A percentile compares a stretch with the other conserved stretches of the same genome.
Evolutionary conservation across 2,113 vertebrate genomes (phyloP).

Genomic region (Equus przewalskii): DNA sequence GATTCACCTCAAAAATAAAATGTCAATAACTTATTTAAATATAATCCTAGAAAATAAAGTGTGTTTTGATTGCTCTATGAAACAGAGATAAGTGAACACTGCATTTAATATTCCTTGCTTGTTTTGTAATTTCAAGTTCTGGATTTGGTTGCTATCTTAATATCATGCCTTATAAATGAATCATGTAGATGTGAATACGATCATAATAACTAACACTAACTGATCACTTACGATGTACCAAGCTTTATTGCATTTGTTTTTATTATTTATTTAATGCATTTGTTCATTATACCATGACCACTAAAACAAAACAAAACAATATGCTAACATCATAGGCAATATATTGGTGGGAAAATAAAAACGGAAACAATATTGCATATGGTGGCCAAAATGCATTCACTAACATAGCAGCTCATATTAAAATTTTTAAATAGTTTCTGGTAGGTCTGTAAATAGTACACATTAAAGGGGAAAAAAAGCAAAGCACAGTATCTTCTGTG

Average conservation of each 20-base stretch:
- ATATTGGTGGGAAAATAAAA: neutral
- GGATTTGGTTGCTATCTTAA: neutral
- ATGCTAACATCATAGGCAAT: neutral
- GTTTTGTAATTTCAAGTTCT: neutral
- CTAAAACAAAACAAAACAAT: neutral
- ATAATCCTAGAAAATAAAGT: neutral
- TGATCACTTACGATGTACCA: neutral
- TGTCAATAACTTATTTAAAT: neutral
- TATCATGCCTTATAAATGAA: neutral
- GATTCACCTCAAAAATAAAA: neutral
- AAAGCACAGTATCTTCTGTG: neutral
- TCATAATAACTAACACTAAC: neutral
- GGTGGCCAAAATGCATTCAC: neutral
- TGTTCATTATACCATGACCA: neutral
- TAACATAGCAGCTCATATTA: neutral
- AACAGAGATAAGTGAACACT: neutral
- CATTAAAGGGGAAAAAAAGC: neutral
- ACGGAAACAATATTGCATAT: neutral
- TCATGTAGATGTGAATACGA: neutral
- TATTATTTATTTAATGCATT: neutral
- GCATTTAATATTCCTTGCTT: neutral
- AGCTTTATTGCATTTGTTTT: neutral
- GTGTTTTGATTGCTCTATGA: neutral
- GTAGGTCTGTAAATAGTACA: neutral
- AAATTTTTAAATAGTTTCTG: neutral